Base-by-base conservation (phyloP, 2,888 invertebrate species). In the Drosophila incognita region DNA sequence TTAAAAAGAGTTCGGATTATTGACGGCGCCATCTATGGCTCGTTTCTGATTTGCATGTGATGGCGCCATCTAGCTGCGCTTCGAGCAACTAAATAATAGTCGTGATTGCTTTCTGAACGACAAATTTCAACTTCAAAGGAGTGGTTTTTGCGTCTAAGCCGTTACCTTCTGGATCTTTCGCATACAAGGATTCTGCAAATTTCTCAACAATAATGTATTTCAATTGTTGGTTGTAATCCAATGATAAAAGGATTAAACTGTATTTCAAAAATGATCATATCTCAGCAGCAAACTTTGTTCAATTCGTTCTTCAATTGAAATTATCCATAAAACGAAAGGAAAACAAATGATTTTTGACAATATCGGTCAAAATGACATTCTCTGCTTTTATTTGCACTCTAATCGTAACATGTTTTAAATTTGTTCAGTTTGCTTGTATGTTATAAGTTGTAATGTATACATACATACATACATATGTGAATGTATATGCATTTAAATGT, bases 371-470 rank as follows among this genome's bases (percentile, higher is more conserved):
- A 71, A 60, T 67, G 68, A 71, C 66, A 67, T 79, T 64, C 71
- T 79, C 53, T 29, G 67, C 53, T 71, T 78, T 79, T 78, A 76
- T 79, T 77, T 77, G 79, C 79, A 71, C 76, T 75, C 79, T 77
- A 79, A 66, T 67, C 71, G 35, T 79, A 74, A 77, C 79, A 79
- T 62, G 59, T 57, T 79, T 70, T 51, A 49, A 48, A 64, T 66
- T 60, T 77, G 65, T 79, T 75, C 70, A 52, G 51, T 74, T 77
- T 74, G 53, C 52, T 51, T 46, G 57, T 52, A 10, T 53, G 33
- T 53, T 48, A 53, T 67, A 46, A 35, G 35, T 65, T 35, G 59
- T 66, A 62, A 64, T 57, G 76, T 5, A 38, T 52, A 31, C 42
- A 24, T 24, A 24, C 24, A 24, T 24, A 0, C 24, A 24, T 24